phyloP scores from a whole-genome alignment of 1,140 invertebrate genomes.

The Orius insidiosus region DNA sequence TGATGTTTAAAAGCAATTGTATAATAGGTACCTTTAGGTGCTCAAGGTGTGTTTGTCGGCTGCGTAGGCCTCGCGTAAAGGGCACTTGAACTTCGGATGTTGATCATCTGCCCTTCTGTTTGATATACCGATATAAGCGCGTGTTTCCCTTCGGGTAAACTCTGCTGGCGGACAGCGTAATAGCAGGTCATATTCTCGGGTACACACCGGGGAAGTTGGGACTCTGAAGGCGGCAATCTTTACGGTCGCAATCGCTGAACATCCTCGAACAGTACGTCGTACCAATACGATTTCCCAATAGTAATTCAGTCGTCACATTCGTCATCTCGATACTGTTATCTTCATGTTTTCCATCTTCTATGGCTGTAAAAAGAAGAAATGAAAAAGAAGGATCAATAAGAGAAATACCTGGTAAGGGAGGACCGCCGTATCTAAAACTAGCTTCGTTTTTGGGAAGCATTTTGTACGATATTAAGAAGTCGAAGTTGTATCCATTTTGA shows the following conservation, averaged over 20 bases:
- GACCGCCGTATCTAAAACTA: conserved; percentile 58
- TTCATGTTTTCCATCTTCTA: not conserved
- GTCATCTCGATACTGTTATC: conserved; percentile 6
- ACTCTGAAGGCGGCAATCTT: conserved; percentile 69
- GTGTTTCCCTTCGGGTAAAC: conserved; percentile 63
- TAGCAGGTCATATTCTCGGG: conserved; percentile 79
- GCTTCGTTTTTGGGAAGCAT: conserved; percentile 55
- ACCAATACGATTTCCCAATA: conserved; percentile 67
- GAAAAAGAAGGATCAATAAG: not conserved
- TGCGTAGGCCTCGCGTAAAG: conserved; percentile 26
- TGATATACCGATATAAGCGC: conserved; percentile 67
- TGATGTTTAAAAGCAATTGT: too few species aligned
- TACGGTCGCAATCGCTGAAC: conserved; percentile 74
- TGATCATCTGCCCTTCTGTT: conserved; percentile 62
- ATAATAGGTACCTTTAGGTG: conserved; percentile 18
- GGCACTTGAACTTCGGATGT: conserved; percentile 50
- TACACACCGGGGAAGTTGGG: conserved; percentile 84
- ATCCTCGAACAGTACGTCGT: conserved; percentile 78
- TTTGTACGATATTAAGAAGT: conserved; percentile 68
- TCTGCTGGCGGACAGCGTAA: conserved; percentile 65
- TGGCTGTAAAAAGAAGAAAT: not conserved
- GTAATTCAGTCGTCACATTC: conserved; percentile 24
- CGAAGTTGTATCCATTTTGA: conserved; percentile 68
- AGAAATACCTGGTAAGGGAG: conserved; percentile 10
- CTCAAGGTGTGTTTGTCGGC: conserved; percentile 5